A percentile compares a stretch with the other conserved stretches of the same genome.
phyloP scores from a whole-genome alignment of 2,888 invertebrate genomes.

The Galerucella nymphaeae region DNA sequence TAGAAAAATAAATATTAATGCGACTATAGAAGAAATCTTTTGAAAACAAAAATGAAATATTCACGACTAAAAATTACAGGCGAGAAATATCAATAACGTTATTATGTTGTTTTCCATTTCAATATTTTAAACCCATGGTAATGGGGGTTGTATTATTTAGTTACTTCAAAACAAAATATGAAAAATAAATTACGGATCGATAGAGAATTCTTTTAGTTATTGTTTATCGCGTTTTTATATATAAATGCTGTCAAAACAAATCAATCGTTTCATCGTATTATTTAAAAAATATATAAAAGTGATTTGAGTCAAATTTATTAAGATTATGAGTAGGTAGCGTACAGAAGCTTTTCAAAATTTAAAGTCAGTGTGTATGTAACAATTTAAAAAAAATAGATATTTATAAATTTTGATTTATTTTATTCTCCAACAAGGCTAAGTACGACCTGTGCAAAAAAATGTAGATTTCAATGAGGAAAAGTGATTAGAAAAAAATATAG shows the following conservation, averaged over 20 bases:
- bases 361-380: no score
- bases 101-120: conserved; percentile 43
- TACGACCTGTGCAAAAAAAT: no score
- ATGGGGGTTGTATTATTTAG: conserved; percentile 18
- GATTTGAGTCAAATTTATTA: no score
- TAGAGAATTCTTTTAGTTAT: background rate
- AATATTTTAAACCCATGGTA: conserved; percentile 47
- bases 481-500: no score
- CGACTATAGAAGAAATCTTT: conserved; percentile 47
- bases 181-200: conserved; percentile 29
- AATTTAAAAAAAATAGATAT: no score
- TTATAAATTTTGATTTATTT: no score
- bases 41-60: conserved; percentile 56
- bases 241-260: background rate
- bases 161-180: conserved; percentile 19
- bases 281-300: no score
- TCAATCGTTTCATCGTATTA: background rate
- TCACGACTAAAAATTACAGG: conserved; percentile 58
- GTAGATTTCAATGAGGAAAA: no score
- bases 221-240: background rate
- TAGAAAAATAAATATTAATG: conserved; percentile 1
- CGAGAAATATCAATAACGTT: conserved; percentile 56
- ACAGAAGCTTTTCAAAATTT: no score
- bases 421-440: no score
- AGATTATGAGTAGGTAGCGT: no score